Evolutionary conservation across 2,888 invertebrate genomes (phyloP).

Genomic region (Criorhina ranunculi): DNA sequence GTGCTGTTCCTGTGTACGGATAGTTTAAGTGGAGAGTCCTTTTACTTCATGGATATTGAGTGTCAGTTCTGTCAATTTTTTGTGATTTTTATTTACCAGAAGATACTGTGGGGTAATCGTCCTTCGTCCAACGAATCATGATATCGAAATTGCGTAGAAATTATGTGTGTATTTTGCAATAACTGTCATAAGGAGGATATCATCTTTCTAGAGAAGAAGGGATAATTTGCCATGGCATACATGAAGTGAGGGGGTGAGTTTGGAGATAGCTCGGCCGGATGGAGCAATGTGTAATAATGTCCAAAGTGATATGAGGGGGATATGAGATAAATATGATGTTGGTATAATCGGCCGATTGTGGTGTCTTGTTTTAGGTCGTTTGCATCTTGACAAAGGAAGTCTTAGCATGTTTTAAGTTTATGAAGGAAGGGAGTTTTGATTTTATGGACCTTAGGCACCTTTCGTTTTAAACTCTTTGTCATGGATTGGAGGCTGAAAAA

Average conservation of each 20-base stretch:
- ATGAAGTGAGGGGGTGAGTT: neutral
- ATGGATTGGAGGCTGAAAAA: too few relatives aligned
- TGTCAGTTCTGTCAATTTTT: slow-evolving; percentile 11
- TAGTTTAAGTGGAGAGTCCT: slow-evolving; percentile 21
- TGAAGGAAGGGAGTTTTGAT: too few relatives aligned
- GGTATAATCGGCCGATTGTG: too few relatives aligned
- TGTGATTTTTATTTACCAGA: neutral
- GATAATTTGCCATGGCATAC: neutral
- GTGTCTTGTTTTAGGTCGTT: too few relatives aligned
- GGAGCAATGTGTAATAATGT: neutral
- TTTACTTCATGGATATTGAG: neutral
- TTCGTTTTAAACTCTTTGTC: too few relatives aligned
- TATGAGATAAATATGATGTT: too few relatives aligned
- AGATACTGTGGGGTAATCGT: too few relatives aligned
- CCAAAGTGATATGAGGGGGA: too few relatives aligned
- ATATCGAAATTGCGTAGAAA: neutral
- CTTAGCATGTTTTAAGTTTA: too few relatives aligned
- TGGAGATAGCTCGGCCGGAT: neutral
- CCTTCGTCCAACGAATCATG: too few relatives aligned
- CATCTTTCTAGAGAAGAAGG: neutral
- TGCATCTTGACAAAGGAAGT: too few relatives aligned
- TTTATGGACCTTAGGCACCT: too few relatives aligned
- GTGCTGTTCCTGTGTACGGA: neutral
- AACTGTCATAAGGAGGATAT: neutral
- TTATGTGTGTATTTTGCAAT: neutral